A percentile compares a stretch with the other conserved stretches of the same genome.
These are phyloP conservation scores for Oncorhynchus tshawytscha DNA, from an alignment of 2,113 vertebrate genomes.

Conservation along the genomic window DNA sequence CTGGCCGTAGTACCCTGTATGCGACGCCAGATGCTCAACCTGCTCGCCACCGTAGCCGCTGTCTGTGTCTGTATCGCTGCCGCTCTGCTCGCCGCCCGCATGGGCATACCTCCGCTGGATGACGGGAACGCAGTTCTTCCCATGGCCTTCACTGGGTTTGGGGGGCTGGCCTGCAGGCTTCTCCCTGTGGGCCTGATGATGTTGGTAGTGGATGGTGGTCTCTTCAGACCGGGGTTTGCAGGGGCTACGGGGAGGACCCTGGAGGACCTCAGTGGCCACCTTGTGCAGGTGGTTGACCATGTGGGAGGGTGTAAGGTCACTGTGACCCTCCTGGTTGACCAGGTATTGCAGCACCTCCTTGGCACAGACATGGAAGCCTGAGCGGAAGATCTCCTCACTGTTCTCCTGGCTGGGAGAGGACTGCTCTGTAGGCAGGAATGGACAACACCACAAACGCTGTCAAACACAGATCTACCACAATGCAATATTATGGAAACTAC, in stretches of 20 bases:
- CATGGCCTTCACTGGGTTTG: constrained; percentile 78
- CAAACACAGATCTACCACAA: background rate
- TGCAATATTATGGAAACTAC: background rate
- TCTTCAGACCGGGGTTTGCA: constrained; percentile 41
- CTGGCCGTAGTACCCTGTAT: constrained; percentile 72
- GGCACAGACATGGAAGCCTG: constrained; percentile 95
- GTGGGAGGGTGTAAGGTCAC: constrained; percentile 81
- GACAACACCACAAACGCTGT: constrained; percentile 16
- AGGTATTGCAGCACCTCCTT: constrained; percentile 93
- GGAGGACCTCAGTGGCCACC: constrained; percentile 84
- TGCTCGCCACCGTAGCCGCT: constrained; percentile 94
- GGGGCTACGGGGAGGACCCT: constrained; percentile 68
- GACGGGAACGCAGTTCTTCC: constrained; percentile 96
- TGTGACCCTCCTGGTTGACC: constrained; percentile 80
- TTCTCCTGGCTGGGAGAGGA: constrained; percentile 78
- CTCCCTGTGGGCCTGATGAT: constrained; percentile 71
- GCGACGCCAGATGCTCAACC: constrained; percentile 79
- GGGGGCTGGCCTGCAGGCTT: constrained; percentile 64
- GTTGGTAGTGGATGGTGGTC: constrained; percentile 48
- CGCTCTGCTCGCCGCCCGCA: constrained; percentile 87
- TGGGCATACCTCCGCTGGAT: constrained; percentile 90
- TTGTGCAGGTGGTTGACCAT: constrained; percentile 88
- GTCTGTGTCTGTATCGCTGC: constrained; percentile 97
- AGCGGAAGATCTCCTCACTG: constrained; percentile 92
- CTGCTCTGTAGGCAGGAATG: constrained; percentile 65